Evolutionary conservation across 2,888 invertebrate genomes (phyloP).

Genomic region (Zhengitettix transpicula): DNA sequence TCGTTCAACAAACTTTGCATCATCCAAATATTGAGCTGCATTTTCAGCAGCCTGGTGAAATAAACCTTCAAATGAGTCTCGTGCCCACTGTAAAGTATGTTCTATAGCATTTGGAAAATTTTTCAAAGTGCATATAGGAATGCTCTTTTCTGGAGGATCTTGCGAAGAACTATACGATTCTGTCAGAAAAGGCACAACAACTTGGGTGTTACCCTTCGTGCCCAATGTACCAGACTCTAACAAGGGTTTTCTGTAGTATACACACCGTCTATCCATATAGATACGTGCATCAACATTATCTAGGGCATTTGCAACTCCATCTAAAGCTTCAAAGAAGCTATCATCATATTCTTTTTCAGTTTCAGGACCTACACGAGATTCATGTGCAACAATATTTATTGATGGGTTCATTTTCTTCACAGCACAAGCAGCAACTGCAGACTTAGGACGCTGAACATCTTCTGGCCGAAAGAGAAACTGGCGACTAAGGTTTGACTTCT

Average conservation of each 20-base stretch:
- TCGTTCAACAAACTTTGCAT: conserved; percentile 70
- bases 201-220: conserved; percentile 67
- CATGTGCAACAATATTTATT: conserved; percentile 56
- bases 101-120: conserved; percentile 99
- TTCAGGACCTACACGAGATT: conserved; percentile 84
- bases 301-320: conserved; percentile 93
- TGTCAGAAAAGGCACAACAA: conserved; percentile 89
- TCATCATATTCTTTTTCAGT: conserved; percentile 91
- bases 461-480: conserved; percentile 93
- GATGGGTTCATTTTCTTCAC: conserved; percentile 70
- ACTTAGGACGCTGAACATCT: conserved; percentile 86
- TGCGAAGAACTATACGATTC: conserved; percentile 96
- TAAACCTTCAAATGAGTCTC: conserved; percentile 84
- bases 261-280: conserved; percentile 96
- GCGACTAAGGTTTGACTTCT: conserved; percentile 93
- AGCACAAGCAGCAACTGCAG: conserved; percentile 76
- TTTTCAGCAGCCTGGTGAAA: conserved; percentile 82
- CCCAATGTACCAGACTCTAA: conserved; percentile 96
- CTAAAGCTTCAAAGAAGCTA: conserved; percentile 75
- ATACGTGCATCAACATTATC: conserved; percentile 96
- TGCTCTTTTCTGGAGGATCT: conserved; percentile 97
- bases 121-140: conserved; percentile 94
- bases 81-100: conserved; percentile 82
- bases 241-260: conserved; percentile 90
- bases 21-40: conserved; percentile 65